Evolutionary conservation across 2,797 vertebrate species (phyloP), one percentile per base, ranked within the genome.

Genomic region (Microchirus variegatus): DNA sequence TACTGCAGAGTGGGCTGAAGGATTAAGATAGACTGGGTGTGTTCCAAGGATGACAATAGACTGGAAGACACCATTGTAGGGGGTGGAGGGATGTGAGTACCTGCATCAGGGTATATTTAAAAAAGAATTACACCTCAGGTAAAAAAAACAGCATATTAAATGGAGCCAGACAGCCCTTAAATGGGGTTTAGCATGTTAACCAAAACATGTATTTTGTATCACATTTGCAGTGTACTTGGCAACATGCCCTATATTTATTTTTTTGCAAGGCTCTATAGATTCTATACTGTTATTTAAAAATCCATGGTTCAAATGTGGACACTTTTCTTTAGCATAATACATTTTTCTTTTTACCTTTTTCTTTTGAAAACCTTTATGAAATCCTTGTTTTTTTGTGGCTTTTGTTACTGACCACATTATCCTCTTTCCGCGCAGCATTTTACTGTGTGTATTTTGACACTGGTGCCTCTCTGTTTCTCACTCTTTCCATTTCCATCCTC

Each of bases 11-110:
- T 88, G 86, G 85, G 84, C 84, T 92, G 89, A 89, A 85, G 87
- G 89, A 92, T 92, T 91, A 91, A 90, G 87, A 90, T 89, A 89
- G 86, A 84, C 86, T 90, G 89, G 89, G 86, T 91, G 89, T 88
- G 89, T 92, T 92, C 90, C 89, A 90, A 87, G 80, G 80, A 79
- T 60, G 75, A 90, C 87, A 90, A 88, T 77, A 86, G 84, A 82
- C 74, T 82, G 76, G 81, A 89, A 87, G 77, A 87, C 77, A 88
- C 69, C 58, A 81, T 80, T 85, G 81, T 83, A 76, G 78, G 65
- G 65, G 81, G 67, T 59, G 59, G 72, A 67, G 73, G 65, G 77
- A 80, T 81, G 59, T 78, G 91, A 92, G 92, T 89, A 94, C 95
- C 60, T 94, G 82, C 73, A 85, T 31, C 49, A 51, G 56, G 65